Conservation (phyloP, 2,797 vertebrate species). For the Florisuga fusca region DNA sequence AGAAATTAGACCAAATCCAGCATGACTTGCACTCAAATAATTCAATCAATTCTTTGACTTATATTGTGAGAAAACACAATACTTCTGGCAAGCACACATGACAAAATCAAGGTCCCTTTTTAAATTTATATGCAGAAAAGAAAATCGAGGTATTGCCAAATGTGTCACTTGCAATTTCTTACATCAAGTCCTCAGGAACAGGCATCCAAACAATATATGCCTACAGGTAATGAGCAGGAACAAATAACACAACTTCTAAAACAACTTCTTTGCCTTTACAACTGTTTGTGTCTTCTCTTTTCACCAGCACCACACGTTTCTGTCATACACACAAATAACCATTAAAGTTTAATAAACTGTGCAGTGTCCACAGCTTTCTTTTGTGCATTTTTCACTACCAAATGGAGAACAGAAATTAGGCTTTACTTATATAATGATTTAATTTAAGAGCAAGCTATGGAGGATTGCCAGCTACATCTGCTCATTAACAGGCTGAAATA, state of each 20-base stretch:
- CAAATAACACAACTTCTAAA: constrained; percentile 5
- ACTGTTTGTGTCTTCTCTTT: not conserved
- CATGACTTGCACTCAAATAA: not conserved
- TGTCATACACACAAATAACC: constrained; percentile 49
- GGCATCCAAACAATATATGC: not conserved
- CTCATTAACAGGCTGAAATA: constrained; percentile 75
- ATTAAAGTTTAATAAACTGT: constrained; percentile 67
- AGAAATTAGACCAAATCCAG: not conserved
- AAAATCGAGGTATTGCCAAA: constrained; percentile 36
- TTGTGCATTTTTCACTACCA: constrained; percentile 43
- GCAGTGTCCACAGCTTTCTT: constrained; percentile 51
- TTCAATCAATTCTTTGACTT: not conserved
- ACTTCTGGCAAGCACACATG: not conserved
- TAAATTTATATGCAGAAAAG: constrained; percentile 46
- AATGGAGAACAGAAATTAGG: constrained; percentile 62
- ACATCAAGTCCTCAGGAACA: not conserved
- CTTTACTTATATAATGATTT: constrained; percentile 69
- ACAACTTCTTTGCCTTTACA: constrained; percentile 24
- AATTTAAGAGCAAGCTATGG: constrained; percentile 51
- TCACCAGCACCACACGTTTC: constrained; percentile 9
- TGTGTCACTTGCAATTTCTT: constrained; percentile 23
- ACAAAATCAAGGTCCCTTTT: constrained; percentile 16
- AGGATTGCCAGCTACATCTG: constrained; percentile 56
- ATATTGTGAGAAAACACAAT: not conserved
- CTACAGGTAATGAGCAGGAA: constrained; percentile 50